These are phyloP conservation scores for Triplophysa bombifrons DNA, from an alignment of 2,797 vertebrate species.

Conservation along the genomic window DNA sequence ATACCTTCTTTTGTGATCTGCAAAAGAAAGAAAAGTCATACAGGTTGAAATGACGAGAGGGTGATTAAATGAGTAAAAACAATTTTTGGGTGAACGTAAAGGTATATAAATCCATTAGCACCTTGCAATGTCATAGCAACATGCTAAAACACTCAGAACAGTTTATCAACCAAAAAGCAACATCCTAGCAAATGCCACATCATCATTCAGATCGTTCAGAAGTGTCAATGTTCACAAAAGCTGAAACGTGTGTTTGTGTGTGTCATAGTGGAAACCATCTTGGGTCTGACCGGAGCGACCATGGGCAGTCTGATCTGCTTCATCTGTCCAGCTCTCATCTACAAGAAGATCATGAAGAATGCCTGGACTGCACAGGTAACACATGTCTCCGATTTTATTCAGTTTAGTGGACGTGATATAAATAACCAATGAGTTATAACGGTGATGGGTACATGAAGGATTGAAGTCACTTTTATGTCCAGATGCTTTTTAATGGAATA, in stretches of 20 bases:
- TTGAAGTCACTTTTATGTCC: neutral
- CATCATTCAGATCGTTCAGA: neutral
- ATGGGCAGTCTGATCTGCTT: slow-evolving; percentile 99
- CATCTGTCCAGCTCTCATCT: slow-evolving; percentile 95
- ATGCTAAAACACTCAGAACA: too few species aligned
- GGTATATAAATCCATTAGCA: too few species aligned
- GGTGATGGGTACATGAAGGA: neutral
- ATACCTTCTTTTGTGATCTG: too few species aligned
- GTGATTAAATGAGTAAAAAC: too few species aligned
- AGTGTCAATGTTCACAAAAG: too few species aligned
- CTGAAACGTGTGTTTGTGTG: slow-evolving; percentile 18
- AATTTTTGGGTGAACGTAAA: too few species aligned
- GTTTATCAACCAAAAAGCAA: too few species aligned
- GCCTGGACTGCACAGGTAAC: slow-evolving; percentile 87
- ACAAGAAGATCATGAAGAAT: slow-evolving; percentile 92
- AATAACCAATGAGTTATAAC: neutral
- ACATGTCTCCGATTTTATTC: neutral
- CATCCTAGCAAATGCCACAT: neutral
- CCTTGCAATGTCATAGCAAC: too few species aligned
- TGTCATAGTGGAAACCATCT: slow-evolving; percentile 89
- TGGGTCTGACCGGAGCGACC: slow-evolving; percentile 95
- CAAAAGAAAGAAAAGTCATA: too few species aligned
- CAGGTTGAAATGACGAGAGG: too few species aligned
- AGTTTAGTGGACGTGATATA: neutral
- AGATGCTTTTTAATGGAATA: neutral